Evolutionary conservation across 2,888 invertebrate genomes (phyloP).

Genomic region (Drosophila silvestris): DNA sequence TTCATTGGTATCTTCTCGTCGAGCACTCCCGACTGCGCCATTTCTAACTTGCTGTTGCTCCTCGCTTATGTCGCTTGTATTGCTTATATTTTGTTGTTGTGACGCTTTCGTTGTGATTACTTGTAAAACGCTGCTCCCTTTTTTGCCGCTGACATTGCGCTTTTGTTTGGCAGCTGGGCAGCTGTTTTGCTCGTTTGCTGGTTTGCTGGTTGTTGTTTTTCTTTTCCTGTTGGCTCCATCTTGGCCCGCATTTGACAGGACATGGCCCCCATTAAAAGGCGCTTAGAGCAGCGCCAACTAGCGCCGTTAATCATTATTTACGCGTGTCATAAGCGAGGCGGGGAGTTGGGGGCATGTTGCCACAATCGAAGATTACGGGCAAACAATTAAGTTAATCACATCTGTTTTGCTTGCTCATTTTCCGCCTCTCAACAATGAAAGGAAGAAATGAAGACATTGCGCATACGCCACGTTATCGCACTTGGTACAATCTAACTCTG

Average conservation of each 20-base stretch:
- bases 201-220: not conserved
- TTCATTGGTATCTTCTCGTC: not conserved
- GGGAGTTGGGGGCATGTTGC: constrained; percentile 1
- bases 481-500: not conserved
- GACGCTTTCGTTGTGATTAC: constrained; percentile 21
- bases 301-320: constrained; percentile 77
- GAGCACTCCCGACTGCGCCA: not conserved
- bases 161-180: constrained; percentile 48
- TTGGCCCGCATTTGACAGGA: constrained; percentile 30
- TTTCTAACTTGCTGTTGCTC: not conserved
- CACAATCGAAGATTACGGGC: constrained; percentile 75
- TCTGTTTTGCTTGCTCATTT: constrained; percentile 55
- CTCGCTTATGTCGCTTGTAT: not conserved
- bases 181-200: not conserved
- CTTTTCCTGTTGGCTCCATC: not conserved
- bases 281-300: constrained; percentile 64
- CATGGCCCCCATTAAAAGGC: constrained; percentile 65
- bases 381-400: constrained; percentile 80
- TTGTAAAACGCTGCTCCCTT: constrained; percentile 36
- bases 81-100: constrained; percentile 19
- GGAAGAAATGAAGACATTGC: constrained; percentile 65
- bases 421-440: constrained; percentile 16
- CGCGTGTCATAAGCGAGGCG: constrained; percentile 38
- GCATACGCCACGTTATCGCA: constrained; percentile 56
- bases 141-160: constrained; percentile 66